These are phyloP conservation scores for Thyatira batis DNA, from an alignment of 2,888 invertebrate species.

Conservation along the genomic window DNA sequence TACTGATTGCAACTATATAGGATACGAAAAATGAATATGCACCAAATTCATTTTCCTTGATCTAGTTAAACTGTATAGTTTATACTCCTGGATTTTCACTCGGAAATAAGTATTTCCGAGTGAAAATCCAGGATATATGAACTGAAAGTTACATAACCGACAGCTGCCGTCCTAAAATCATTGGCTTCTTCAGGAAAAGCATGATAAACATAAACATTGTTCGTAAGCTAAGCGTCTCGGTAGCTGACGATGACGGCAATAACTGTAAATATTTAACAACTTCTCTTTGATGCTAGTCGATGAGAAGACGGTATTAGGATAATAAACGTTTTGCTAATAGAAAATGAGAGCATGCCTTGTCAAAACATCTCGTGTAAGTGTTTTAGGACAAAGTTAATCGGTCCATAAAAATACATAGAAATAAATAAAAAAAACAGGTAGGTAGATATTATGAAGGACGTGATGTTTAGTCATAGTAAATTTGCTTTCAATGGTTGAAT, in stretches of 20 bases:
- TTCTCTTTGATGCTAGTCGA: slow-evolving; percentile 1
- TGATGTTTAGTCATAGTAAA: not conserved
- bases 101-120: too few relatives aligned
- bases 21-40: too few relatives aligned
- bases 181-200: not conserved
- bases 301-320: not conserved
- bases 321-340: not conserved
- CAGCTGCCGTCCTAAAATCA: not conserved
- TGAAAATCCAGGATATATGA: not conserved
- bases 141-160: not conserved
- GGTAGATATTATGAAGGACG: not conserved
- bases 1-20: too few relatives aligned
- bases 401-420: not conserved
- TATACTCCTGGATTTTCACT: too few relatives aligned
- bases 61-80: too few relatives aligned
- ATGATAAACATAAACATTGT: slow-evolving; percentile 2
- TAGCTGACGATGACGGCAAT: not conserved
- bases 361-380: not conserved
- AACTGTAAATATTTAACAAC: not conserved
- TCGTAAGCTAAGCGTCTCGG: not conserved
- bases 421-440: not conserved
- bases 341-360: not conserved
- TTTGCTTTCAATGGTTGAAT: not conserved
- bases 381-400: not conserved
- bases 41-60: too few relatives aligned